A percentile compares a stretch with the other conserved stretches of the same genome.
Conservation (phyloP, 2,113 vertebrate genomes). For the Bombycilla garrulus region DNA sequence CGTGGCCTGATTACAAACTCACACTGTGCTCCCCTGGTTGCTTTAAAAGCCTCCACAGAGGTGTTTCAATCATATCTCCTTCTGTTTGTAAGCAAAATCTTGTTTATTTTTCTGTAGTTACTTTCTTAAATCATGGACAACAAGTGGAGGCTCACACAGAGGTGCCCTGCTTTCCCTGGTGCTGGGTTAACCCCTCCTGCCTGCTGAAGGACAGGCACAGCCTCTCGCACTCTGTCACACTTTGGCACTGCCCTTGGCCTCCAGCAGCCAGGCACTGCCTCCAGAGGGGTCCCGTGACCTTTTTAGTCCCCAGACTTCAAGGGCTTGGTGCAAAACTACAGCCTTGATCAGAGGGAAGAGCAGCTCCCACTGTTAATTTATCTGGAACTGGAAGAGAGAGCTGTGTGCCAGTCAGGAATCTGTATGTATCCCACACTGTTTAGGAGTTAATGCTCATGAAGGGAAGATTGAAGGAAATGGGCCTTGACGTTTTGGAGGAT, state of each 20-base stretch:
- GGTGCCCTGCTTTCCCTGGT: accelerated
- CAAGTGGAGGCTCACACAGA: neutral
- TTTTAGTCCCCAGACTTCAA: neutral
- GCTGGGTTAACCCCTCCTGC: neutral
- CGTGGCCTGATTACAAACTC: neutral
- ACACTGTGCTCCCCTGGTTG: neutral
- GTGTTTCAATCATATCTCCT: neutral
- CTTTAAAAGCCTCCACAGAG: neutral
- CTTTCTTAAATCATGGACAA: neutral
- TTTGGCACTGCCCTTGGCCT: neutral
- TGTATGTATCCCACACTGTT: neutral
- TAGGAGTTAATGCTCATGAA: constrained; percentile 21
- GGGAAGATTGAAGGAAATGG: constrained; percentile 34
- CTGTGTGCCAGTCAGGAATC: neutral
- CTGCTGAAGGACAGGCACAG: neutral
- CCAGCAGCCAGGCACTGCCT: neutral
- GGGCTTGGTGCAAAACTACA: neutral
- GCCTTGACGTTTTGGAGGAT: neutral
- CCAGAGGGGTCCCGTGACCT: neutral
- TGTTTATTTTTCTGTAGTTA: neutral
- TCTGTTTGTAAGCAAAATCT: neutral
- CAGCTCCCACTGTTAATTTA: neutral
- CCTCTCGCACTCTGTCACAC: neutral
- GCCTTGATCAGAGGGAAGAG: neutral
- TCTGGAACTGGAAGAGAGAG: neutral